Percentiles rank a stretch among this genome's conserved stretches.
phyloP scores from a whole-genome alignment of 64 coral and sea anemone species.

The Montipora efflorescens region DNA sequence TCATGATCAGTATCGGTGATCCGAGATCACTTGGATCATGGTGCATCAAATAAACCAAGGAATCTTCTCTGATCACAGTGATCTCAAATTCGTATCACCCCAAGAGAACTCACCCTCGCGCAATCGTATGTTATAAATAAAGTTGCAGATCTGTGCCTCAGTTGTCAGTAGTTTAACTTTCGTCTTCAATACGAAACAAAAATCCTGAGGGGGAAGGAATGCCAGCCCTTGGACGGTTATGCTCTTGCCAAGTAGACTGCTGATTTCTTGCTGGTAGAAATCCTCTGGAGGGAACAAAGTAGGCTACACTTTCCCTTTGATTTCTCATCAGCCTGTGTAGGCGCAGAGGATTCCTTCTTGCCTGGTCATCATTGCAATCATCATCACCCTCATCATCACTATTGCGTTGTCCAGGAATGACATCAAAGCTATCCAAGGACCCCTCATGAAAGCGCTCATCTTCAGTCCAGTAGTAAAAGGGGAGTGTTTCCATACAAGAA shows the following conservation, averaged over 20 bases:
- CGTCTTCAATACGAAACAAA: background rate
- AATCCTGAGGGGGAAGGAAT: background rate
- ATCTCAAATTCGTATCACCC: no score
- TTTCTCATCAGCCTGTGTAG: conserved; percentile 8
- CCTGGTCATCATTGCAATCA: background rate
- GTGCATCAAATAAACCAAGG: no score
- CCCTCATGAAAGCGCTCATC: background rate
- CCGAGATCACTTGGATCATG: no score
- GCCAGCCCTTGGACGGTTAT: background rate
- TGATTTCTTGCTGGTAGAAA: conserved; percentile 31
- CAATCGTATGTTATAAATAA: no score
- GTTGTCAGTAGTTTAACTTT: background rate
- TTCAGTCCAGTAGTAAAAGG: background rate
- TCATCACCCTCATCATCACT: background rate
- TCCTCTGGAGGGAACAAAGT: conserved; percentile 24
- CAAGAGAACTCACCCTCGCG: no score
- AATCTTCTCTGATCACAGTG: no score
- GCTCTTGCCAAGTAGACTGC: background rate
- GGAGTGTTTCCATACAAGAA: background rate
- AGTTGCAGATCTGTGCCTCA: background rate
- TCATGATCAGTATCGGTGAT: no score
- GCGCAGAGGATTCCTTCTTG: conserved; percentile 5
- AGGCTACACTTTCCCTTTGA: conserved; percentile 16
- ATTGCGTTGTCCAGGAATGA: background rate
- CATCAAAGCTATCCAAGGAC: background rate